Percentiles rank a stretch among this genome's conserved stretches.
phyloP scores from a whole-genome alignment of 2,113 vertebrate genomes.

The Apteryx mantelli region DNA sequence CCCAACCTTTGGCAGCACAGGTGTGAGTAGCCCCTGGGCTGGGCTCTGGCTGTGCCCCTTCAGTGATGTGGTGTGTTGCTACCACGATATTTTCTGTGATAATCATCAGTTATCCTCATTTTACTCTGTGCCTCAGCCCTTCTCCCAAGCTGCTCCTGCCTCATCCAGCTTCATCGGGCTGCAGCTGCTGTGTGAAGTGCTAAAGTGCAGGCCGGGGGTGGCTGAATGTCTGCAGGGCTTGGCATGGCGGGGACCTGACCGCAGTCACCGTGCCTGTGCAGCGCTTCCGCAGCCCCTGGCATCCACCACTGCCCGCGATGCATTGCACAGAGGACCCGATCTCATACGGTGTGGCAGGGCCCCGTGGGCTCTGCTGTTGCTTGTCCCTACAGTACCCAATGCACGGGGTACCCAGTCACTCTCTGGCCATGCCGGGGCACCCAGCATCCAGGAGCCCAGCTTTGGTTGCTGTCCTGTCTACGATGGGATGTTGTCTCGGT shows the following conservation, averaged over 20 bases:
- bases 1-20: no score
- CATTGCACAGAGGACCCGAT: rapidly evolving
- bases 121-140: no score
- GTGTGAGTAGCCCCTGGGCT: no score
- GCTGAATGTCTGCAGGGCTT: neutral
- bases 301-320: rapidly evolving
- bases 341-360: rapidly evolving
- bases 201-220: neutral
- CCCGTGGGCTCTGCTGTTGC: neutral
- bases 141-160: no score
- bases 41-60: no score
- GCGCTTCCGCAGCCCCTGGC: rapidly evolving
- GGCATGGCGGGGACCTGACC: rapidly evolving
- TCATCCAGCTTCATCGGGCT: no score
- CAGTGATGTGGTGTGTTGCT: no score
- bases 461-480: neutral
- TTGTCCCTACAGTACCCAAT: neutral
- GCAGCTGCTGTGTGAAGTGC: no score
- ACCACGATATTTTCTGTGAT: no score
- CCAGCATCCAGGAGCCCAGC: rapidly evolving
- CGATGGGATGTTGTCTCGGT: neutral
- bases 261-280: rapidly evolving
- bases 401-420: neutral
- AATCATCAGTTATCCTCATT: no score
- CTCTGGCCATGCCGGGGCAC: neutral